A percentile compares a stretch with the other conserved stretches of the same genome.
Conservation (phyloP, 1,140 invertebrate genomes). For the Episyrphus balteatus region DNA sequence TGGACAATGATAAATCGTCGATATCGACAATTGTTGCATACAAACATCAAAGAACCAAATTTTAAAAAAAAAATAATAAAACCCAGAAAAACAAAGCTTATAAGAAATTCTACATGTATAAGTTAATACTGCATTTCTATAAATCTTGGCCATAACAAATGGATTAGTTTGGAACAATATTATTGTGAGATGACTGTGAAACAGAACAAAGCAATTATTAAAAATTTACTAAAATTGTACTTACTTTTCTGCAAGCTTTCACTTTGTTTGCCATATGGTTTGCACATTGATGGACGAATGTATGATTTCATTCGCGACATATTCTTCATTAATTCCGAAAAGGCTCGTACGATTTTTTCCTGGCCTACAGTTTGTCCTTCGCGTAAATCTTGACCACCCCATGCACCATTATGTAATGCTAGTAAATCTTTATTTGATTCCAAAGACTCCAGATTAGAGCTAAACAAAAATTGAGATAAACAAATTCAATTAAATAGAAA, state of each 20-base stretch:
- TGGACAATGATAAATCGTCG: no score
- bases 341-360: slow-evolving; percentile 69
- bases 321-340: slow-evolving; percentile 73
- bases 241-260: slow-evolving; percentile 78
- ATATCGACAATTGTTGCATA: no score
- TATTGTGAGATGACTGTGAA: no score
- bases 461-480: slow-evolving; percentile 2
- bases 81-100: no score
- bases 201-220: no score
- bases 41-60: no score
- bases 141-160: no score
- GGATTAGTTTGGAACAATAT: no score
- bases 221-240: slow-evolving; percentile 15
- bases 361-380: slow-evolving; percentile 45
- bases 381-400: slow-evolving; percentile 34
- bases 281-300: slow-evolving; percentile 74
- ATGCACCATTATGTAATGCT: slow-evolving; percentile 56
- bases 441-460: slow-evolving; percentile 31
- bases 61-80: no score
- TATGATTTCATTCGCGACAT: slow-evolving; percentile 76
- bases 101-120: no score
- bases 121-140: no score
- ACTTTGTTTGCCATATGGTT: slow-evolving; percentile 78
- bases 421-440: slow-evolving; percentile 55
- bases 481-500: not conserved